Conservation (phyloP, 2,797 vertebrate species). For the Cyprinodon diabolis region DNA sequence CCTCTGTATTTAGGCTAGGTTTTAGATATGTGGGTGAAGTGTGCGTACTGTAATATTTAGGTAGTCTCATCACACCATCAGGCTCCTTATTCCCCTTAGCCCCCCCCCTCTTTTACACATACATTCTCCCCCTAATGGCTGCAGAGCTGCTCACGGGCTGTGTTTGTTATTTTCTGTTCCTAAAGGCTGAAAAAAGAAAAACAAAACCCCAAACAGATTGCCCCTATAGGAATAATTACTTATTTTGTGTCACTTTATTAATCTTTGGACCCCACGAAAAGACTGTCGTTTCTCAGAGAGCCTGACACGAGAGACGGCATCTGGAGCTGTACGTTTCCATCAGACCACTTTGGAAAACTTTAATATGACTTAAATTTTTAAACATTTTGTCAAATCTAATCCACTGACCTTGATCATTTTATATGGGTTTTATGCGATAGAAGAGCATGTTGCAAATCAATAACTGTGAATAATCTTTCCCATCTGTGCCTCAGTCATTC, state of each 20-base stretch:
- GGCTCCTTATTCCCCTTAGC: slow-evolving; percentile 27
- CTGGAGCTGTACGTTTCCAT: neutral
- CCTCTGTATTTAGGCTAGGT: slow-evolving; percentile 80
- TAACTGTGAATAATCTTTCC: neutral
- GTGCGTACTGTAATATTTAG: slow-evolving; percentile 76
- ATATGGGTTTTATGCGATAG: neutral
- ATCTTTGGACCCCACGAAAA: slow-evolving; percentile 61
- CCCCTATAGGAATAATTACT: slow-evolving; percentile 75
- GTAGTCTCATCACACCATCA: slow-evolving; percentile 69
- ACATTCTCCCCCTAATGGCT: slow-evolving; percentile 56
- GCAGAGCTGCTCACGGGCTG: slow-evolving; percentile 57
- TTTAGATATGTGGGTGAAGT: slow-evolving; percentile 48
- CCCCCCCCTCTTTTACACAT: slow-evolving; percentile 30
- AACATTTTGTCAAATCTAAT: neutral
- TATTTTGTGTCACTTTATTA: slow-evolving; percentile 63
- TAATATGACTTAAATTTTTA: neutral
- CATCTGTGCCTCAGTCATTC: too few relatives aligned
- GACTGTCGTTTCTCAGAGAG: slow-evolving; percentile 36
- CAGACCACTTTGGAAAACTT: neutral
- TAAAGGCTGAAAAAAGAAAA: slow-evolving; percentile 69
- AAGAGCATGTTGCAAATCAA: neutral
- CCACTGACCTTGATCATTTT: neutral
- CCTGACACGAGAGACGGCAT: slow-evolving; percentile 22
- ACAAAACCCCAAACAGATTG: slow-evolving; percentile 75
- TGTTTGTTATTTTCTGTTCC: slow-evolving; percentile 68